Percentiles rank a stretch among this genome's conserved stretches.
Conservation (phyloP, 2,888 invertebrate genomes). For the Tinea pellionella region DNA sequence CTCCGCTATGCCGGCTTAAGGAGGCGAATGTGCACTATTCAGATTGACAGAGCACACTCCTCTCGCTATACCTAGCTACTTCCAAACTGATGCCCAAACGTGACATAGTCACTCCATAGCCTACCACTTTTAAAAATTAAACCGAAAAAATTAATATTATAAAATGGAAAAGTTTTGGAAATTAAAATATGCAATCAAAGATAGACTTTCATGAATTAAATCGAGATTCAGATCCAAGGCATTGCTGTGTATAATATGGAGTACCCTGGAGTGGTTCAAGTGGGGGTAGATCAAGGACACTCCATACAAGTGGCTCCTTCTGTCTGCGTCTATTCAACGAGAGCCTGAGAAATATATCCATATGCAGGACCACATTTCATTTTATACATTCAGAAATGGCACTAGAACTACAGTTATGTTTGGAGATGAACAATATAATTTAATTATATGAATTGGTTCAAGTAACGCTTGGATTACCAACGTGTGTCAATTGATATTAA, state of each 20-base stretch:
- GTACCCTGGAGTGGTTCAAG: background rate
- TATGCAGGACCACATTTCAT: background rate
- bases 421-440: too few relatives aligned
- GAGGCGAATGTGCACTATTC: too few relatives aligned
- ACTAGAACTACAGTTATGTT: too few relatives aligned
- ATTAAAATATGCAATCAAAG: background rate
- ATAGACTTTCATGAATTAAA: background rate
- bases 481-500: background rate
- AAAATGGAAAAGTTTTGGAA: background rate
- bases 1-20: too few relatives aligned
- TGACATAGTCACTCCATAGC: too few relatives aligned
- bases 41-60: too few relatives aligned
- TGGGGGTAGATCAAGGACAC: slow-evolving; percentile 12
- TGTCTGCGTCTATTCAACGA: slow-evolving; percentile 4
- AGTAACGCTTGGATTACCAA: background rate
- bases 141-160: too few relatives aligned
- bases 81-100: too few relatives aligned
- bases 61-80: too few relatives aligned
- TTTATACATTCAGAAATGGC: background rate
- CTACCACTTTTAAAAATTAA: too few relatives aligned
- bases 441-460: background rate
- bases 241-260: slow-evolving; percentile 12
- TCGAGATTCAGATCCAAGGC: slow-evolving; percentile 10
- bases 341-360: slow-evolving; percentile 3
- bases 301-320: background rate